Evolutionary conservation across 2,888 invertebrate species (phyloP), one percentile per base, ranked within the genome.

Genomic region (Monoplex corrugatus): DNA sequence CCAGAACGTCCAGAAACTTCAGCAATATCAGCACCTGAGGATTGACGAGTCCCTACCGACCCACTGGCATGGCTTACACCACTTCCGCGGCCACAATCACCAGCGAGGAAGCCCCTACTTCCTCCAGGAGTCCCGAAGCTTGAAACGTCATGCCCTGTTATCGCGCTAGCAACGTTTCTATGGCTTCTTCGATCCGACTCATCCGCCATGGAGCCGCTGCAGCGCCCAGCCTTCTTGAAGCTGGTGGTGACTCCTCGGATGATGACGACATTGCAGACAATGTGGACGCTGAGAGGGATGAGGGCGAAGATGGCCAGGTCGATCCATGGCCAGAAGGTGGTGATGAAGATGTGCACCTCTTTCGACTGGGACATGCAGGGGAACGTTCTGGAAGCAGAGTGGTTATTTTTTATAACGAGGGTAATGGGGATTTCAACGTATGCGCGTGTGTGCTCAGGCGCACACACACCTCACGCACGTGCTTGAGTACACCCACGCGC

Each of bases 241-340:
- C 89, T 89, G 28, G 16, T 43, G 0, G 57, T 19, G 23, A 89
- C 88, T 32, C 84, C 57, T 5, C 90, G 83, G 3, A 94, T 87
- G 85, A 95, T 94, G 50, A 92, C 91, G 13, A 90, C 40, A 90
- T 94, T 95, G 13, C 93, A 94, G 45, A 92, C 80, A 10, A 94
- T 89, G 43, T 95, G 91, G 28, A 94, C 89, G 44, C 89, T 10
- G 38, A 93, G 93, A 0, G 95, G 95, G n/a, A 94, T 82, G 10
- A 93, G 75, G 84, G 92, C 92, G 90, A 93, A 94, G 13, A 92
- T 90, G 68, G 91, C 89, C n/a, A 94, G 89, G 90, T 95, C 95
- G 43, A 95, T 92, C 93, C 94, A 94, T 13, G 94, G 93, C 94
- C 94, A 95, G 16, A 91, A 85, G 10, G 90, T n/a, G 19, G 68